Evolutionary conservation across 2,888 invertebrate genomes (phyloP), one percentile per base, ranked within the genome.

Genomic region (Achlya flavicornis): DNA sequence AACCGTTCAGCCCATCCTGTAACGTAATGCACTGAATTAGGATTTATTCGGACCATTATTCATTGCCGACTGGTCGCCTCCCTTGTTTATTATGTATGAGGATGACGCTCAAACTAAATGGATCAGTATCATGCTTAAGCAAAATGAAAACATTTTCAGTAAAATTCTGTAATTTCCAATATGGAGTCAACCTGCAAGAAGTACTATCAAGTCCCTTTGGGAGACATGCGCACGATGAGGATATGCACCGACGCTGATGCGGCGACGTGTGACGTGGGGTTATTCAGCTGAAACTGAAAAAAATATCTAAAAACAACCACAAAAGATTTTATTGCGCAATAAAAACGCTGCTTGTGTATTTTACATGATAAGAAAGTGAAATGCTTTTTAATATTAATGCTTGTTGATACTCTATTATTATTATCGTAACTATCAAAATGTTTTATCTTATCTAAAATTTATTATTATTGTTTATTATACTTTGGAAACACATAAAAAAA

Each of bases 11-110:
- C 63, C 71, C 70, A 70, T 75, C 67, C 72, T 61, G 76, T 80
- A 80, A 81, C 83, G 81, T 85, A 85, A 84, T 84, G 83, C 81
- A 84, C 77, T 79, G 81, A 83, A 86, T 86, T 84, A 85, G 81
- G 81, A 85, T 87, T 85, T 86, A 85, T 84, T 80, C 65, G 68
- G 64, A 71, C 80, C 80, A 82, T 86, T 80, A 79, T 78, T 84
- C 83, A 84, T 81, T 76, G 77, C 75, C 73, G 73, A 74, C 74
- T 74, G 75, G 74, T 71, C 72, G 65, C 66, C 68, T 76, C 68
- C 71, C 75, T 73, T 71, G 77, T 82, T 80, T 80, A 83, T 81
- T 83, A 81, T 83, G 79, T 74, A 80, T 75, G 69, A 53, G 53
- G 19, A 53, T 53, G 10, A 75, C 62, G 64, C 60, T 68, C 68